Evolutionary conservation across 2,797 vertebrate genomes (phyloP).

Genomic region (Enteromius unitaeniatus): DNA sequence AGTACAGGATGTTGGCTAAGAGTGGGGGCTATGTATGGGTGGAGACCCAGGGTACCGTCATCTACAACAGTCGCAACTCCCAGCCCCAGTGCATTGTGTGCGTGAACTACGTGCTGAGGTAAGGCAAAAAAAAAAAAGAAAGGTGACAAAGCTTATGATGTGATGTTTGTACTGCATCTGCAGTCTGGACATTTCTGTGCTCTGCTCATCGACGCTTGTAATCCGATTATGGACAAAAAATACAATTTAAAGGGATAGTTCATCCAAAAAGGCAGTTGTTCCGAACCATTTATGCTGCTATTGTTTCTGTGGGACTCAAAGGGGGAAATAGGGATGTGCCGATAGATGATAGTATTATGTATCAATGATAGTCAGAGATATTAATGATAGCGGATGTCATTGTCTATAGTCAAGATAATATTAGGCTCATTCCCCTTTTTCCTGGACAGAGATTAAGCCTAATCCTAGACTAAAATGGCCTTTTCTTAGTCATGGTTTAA

Average conservation of each 20-base stretch:
- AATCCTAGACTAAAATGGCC: too few relatives aligned
- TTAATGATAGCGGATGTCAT: too few relatives aligned
- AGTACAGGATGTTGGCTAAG: constrained; percentile 96
- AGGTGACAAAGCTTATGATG: constrained; percentile 23
- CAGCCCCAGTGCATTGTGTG: constrained; percentile 98
- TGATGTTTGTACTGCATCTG: background rate
- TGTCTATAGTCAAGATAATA: too few relatives aligned
- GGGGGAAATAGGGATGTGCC: too few relatives aligned
- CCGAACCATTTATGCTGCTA: background rate
- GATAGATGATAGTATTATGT: too few relatives aligned
- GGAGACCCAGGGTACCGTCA: constrained; percentile 94
- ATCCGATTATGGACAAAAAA: constrained; percentile 3
- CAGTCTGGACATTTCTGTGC: background rate
- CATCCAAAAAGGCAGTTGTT: background rate
- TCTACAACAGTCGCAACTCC: constrained; percentile 95
- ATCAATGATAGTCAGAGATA: too few relatives aligned
- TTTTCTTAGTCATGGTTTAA: too few relatives aligned
- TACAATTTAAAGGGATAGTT: background rate
- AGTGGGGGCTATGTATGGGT: constrained; percentile 95
- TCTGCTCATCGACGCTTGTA: background rate
- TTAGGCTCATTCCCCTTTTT: too few relatives aligned
- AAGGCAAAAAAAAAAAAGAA: constrained; percentile 43
- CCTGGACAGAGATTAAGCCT: too few relatives aligned
- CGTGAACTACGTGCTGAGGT: constrained; percentile 97
- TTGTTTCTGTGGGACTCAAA: background rate